Evolutionary conservation across 1,140 invertebrate species (phyloP), one percentile per base, ranked within the genome.

Genomic region (Drosophila arawakana): DNA sequence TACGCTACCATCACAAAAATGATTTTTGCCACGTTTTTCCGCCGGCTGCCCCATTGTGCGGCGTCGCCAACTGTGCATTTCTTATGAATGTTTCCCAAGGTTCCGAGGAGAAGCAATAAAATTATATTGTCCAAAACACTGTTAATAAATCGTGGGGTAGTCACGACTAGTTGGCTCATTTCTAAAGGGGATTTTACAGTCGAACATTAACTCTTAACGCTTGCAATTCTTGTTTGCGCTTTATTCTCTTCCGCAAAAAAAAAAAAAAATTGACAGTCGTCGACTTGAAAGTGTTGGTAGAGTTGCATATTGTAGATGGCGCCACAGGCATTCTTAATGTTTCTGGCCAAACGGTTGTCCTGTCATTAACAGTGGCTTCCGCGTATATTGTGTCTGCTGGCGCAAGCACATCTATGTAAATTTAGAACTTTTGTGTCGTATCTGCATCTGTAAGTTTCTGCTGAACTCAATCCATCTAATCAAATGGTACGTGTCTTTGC

Each of bases 401-500:
- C 3, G 34, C 37, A 39, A 30, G 9, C 15, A 39, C 13, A 15
- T 46, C 9, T 18, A 18, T 25, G 49, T n/a, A 52, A 52, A 50
- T 7, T n/a, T n/a, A 6, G 7, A 5, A 7, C 10, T 34, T 37
- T 8, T 55, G n/a, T 39, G 10, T 37, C 41, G 10, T 13, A 13
- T 11, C 1, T 66, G 49, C 7, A 21, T 49, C 43, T 44, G 59
- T 58, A 59, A 34, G 41, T 30, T 50, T 7, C 47, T 43, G 34
- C 34, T 68, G 77, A 52, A 66, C 34, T 59, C 55, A 49, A 60
- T 62, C 25, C 77, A 76, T 68, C 79, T 55, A 83, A 86, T 86
- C 80, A 83, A 82, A 63, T 55, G 52, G 67, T 88, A 83, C 83
- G 83, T 86, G 83, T 83, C 80, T 58, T 57, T 43, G 76, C 73